Conservation (phyloP, 2,797 vertebrate species). For the Sebastes umbrosus region DNA sequence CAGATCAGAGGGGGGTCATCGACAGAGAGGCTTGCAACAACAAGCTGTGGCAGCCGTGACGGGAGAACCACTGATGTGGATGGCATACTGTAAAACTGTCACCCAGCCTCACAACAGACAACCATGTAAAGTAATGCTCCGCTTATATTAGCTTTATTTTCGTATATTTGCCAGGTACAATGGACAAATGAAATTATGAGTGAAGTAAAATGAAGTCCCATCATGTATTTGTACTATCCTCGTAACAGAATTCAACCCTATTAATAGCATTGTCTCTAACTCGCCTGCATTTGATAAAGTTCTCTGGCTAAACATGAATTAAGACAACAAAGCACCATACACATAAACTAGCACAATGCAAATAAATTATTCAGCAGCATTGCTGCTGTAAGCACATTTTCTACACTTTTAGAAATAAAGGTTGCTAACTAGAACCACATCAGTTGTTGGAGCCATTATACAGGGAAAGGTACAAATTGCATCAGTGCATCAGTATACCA, state of each 20-base stretch:
- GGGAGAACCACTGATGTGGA: neutral
- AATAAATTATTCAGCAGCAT: constrained; percentile 40
- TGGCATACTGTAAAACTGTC: neutral
- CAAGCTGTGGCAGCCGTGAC: neutral
- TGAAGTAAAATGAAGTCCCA: neutral
- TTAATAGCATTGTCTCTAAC: neutral
- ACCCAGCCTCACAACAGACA: neutral
- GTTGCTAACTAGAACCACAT: neutral
- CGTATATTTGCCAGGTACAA: neutral
- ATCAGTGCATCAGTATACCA: too few relatives aligned
- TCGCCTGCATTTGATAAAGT: constrained; percentile 5
- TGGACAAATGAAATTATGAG: neutral
- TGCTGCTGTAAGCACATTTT: constrained; percentile 50
- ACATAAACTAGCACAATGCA: constrained; percentile 6
- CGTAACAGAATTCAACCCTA: neutral
- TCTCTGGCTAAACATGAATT: neutral
- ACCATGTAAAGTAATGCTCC: neutral
- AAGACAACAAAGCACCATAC: constrained; percentile 22
- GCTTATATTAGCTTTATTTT: neutral
- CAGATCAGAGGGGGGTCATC: neutral
- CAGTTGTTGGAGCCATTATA: too few relatives aligned
- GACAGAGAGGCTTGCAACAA: neutral
- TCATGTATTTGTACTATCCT: neutral
- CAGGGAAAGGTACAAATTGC: too few relatives aligned
- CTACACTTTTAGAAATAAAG: neutral